Evolutionary conservation across 2,797 vertebrate genomes (phyloP), one percentile per base, ranked within the genome.

Genomic region (Borostomias antarcticus): DNA sequence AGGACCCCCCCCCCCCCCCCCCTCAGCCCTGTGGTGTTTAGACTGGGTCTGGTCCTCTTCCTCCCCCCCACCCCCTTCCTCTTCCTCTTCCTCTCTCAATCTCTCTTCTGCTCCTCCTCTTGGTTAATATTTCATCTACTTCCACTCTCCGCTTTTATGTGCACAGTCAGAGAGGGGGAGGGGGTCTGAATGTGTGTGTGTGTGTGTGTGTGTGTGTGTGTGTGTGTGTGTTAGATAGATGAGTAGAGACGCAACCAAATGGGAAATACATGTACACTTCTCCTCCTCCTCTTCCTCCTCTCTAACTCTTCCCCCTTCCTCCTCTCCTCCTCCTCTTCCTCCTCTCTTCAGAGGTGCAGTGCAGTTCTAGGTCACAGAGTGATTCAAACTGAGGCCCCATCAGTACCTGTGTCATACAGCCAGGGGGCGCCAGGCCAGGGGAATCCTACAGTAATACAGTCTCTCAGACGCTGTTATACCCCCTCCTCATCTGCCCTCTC

Each of bases 61-160:
- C 57, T 17, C 45, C 35, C 45, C 26, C 68, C 19, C 52, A 8
- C 23, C 54, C 25, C 25, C 4, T 28, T 6, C 52, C 29, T 69
- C 23, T 68, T 45, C 58, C 54, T 13, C 15, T 48, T 43, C 61
- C 37, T 65, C 29, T 57, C 48, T 40, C 30, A 21, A 7, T 45
- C 15, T 62, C 17, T 40, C 29, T 37, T 21, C 4, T 23, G 17
- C n/a, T 23, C 13, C 26, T 29, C n/a, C 6, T 19, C 3, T 32
- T n/a, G 65, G 37, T 58, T 66, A 58, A 69, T 72, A n/a, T 63
- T 70, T 73, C 25, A 73, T 67, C 45, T 28, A 69, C 21, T 51
- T 59, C 51, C 58, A 15, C 30, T 33, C 19, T 11, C 2, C 33
- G 54, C 19, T 58, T 58, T 58, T 35, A 58, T 32, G 32, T 30